Base-by-base conservation (phyloP, 2,888 invertebrate species). In the Corbicula japonica region DNA sequence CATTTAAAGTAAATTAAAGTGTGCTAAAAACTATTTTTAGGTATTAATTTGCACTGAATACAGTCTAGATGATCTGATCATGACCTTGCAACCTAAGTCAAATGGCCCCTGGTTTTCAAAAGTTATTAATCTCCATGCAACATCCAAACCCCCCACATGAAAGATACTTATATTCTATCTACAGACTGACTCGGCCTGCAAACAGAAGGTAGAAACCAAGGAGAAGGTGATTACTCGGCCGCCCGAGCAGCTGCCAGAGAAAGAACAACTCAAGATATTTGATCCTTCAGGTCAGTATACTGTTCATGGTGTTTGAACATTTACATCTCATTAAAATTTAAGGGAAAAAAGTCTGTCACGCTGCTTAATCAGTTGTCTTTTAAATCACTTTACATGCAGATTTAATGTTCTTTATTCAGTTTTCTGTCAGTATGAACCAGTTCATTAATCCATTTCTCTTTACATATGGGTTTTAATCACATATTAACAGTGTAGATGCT, bases 231-330 rank as follows among this genome's bases (percentile, higher is more conserved):
- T 65, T 18, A 58, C 46, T 12, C 52, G 56, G 32, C 41, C 52
- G 3, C 68, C 79, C 38, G 78, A 80, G 50, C 66, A 63, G 2
- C 35, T 83, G 5, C 82, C 83, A 38, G 79, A 84, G 15, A 83
- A 74, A 54, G 87, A 87, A 68, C 35, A 76, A n/a, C 76, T 84
- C 75, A 52, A 82, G 44, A 74, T 82, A 46, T 84, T 58, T 52
- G 50, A 78, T 54, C 76, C 83, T 21, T 60, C 65, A 66, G 86
- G 84, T 84, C 70, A 15, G 56, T 48, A 12, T 5, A 12, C 48
- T n/a, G 18, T 10, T 35, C 38, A 23, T 23, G 2, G 46, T 23
- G 50, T 12, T 26, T 50, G 12, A 18, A 56, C 56, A 32, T 34
- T 38, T 23, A 15, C 6, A 21, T 56, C 58, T n/a, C n/a, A n/a